A percentile compares a stretch with the other conserved stretches of the same genome.
Conservation (phyloP, 1,140 invertebrate species). For the Temnothorax longispinosus region DNA sequence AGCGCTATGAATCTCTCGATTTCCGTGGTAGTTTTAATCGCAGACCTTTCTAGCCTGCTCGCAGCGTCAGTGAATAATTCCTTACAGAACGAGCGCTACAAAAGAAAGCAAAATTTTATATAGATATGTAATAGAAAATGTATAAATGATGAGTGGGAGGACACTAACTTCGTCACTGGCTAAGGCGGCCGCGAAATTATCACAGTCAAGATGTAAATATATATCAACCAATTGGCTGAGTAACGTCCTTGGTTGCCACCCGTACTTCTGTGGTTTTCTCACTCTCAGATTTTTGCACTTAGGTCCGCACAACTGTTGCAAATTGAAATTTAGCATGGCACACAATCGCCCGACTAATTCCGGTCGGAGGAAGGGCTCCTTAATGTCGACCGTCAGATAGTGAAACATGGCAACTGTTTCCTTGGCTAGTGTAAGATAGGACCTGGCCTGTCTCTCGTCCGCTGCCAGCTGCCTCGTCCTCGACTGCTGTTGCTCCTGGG, state of each 20-base stretch:
- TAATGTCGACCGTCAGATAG: constrained; percentile 97
- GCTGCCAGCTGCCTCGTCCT: constrained; percentile 92
- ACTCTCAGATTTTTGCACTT: constrained; percentile 99
- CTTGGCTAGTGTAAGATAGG: constrained; percentile 96
- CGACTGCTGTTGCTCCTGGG: constrained; percentile 91
- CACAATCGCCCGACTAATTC: constrained; percentile 97
- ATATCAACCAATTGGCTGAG: constrained; percentile 97
- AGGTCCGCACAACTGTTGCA: constrained; percentile 98
- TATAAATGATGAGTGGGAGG: background rate
- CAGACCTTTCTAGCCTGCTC: constrained; percentile 91
- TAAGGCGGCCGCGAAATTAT: constrained; percentile 95
- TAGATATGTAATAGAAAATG: no score
- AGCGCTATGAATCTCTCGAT: constrained; percentile 94
- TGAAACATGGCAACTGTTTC: constrained; percentile 99
- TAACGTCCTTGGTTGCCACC: constrained; percentile 97
- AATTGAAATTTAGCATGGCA: constrained; percentile 99
- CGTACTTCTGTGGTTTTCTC: constrained; percentile 97
- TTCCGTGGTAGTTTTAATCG: constrained; percentile 93
- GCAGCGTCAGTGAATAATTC: constrained; percentile 97
- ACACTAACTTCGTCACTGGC: constrained; percentile 93
- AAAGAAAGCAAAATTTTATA: constrained; percentile 53
- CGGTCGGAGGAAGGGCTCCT: constrained; percentile 96
- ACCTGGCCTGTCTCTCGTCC: constrained; percentile 97
- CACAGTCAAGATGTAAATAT: constrained; percentile 98
- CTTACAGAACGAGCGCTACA: constrained; percentile 96